Evolutionary conservation across 2,797 vertebrate species (phyloP).

Genomic region (Sebastes cheni): DNA sequence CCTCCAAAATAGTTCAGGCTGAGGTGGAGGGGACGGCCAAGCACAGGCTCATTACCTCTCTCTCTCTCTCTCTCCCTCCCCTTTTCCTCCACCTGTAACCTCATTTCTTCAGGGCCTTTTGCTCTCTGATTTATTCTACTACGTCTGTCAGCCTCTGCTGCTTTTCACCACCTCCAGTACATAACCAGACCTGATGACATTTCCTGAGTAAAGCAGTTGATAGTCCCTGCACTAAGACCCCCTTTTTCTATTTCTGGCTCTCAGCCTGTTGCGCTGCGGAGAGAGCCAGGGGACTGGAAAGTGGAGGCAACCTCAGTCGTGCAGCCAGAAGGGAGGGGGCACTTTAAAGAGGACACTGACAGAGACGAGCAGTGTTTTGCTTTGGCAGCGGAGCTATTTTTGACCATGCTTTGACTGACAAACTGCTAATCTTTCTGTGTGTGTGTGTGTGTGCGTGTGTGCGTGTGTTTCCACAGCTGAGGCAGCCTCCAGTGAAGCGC

Average conservation of each 20-base stretch:
- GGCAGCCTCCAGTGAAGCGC: constrained; percentile 96
- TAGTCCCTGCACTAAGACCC: constrained; percentile 39
- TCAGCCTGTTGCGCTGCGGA: constrained; percentile 56
- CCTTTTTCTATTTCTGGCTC: constrained; percentile 60
- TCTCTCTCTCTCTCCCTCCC: not conserved
- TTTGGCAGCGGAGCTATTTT: constrained; percentile 75
- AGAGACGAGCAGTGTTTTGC: constrained; percentile 66
- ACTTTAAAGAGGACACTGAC: constrained; percentile 56
- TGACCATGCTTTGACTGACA: constrained; percentile 70
- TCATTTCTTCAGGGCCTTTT: constrained; percentile 13
- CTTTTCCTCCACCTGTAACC: constrained; percentile 44
- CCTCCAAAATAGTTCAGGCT: constrained; percentile 78
- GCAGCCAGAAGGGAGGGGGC: constrained; percentile 26
- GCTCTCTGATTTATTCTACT: constrained; percentile 11
- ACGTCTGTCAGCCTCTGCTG: constrained; percentile 18
- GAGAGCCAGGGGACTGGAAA: constrained; percentile 56
- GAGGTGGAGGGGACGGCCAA: constrained; percentile 43
- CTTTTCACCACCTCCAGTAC: constrained; percentile 45
- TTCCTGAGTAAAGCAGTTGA: constrained; percentile 41
- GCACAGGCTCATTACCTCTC: constrained; percentile 19
- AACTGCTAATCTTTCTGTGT: constrained; percentile 60
- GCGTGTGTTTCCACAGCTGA: constrained; percentile 81
- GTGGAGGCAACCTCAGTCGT: constrained; percentile 50
- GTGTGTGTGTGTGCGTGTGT: constrained; percentile 44
- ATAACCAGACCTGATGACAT: constrained; percentile 50